Percentiles rank a stretch among this genome's conserved stretches.
Evolutionary conservation across 2,113 vertebrate genomes (phyloP).

Genomic region (Sceloporus undulatus): DNA sequence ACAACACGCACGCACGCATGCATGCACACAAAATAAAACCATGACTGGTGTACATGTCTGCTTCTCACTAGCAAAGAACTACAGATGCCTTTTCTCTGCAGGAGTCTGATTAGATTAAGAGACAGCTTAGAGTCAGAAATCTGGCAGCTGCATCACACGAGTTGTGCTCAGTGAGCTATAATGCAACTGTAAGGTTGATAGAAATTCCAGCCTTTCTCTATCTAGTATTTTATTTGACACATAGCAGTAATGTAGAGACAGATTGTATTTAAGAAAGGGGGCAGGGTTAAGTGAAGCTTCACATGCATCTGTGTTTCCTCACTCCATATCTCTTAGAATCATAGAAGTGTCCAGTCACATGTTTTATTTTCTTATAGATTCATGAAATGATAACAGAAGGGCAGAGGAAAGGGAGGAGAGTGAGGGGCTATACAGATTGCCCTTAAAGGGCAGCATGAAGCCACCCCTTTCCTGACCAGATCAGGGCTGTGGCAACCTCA

Average conservation of each 20-base stretch:
- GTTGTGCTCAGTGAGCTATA: constrained; percentile 17
- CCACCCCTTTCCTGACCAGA: no score
- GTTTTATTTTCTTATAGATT: constrained; percentile 12
- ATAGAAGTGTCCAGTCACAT: background rate
- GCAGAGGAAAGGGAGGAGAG: background rate
- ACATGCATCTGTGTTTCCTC: constrained; percentile 22
- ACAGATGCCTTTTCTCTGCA: constrained; percentile 3
- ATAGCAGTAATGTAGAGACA: constrained; percentile 26
- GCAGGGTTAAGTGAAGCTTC: constrained; percentile 55
- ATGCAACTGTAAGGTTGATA: constrained; percentile 3
- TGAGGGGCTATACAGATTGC: no score
- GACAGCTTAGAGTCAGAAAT: constrained; percentile 24
- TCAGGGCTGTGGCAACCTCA: no score
- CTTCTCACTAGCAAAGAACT: constrained; percentile 54
- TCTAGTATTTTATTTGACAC: constrained; percentile 27
- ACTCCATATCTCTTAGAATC: constrained; percentile 47
- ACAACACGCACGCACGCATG: background rate
- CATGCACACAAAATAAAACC: background rate
- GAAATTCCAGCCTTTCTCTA: background rate
- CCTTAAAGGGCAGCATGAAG: no score
- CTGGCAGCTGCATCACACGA: background rate
- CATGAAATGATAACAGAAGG: constrained; percentile 7
- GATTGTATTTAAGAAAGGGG: constrained; percentile 53
- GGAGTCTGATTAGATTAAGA: constrained; percentile 38
- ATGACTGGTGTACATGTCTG: constrained; percentile 31